Conservation (phyloP, 2,113 vertebrate genomes). For the Notarius lentiginosus region DNA sequence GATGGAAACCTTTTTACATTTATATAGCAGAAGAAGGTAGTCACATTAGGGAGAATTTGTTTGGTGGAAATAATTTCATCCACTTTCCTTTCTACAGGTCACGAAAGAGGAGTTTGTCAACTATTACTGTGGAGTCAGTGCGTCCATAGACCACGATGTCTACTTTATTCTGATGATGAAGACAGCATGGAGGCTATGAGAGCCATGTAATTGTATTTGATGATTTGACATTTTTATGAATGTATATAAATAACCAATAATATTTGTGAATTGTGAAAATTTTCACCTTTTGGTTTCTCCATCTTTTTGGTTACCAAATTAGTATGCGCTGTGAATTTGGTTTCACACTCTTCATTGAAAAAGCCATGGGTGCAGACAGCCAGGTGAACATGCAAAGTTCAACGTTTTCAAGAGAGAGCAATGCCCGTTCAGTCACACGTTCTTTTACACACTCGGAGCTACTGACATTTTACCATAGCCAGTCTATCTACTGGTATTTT, state of each 20-base stretch:
- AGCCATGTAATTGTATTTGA: neutral
- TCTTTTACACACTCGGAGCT: neutral
- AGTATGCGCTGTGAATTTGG: neutral
- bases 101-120: conserved; percentile 92
- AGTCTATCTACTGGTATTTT: neutral
- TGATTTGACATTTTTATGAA: neutral
- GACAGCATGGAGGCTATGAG: conserved; percentile 84
- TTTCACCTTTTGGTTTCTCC: neutral
- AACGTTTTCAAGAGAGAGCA: neutral
- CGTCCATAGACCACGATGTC: conserved; percentile 88
- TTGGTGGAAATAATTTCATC: conserved; percentile 5
- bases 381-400: neutral
- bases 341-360: neutral
- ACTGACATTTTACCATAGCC: neutral
- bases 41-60: conserved; percentile 1
- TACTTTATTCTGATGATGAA: conserved; percentile 97
- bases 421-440: neutral
- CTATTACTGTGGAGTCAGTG: conserved; percentile 92
- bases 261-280: conserved; percentile 19
- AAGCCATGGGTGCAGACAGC: neutral
- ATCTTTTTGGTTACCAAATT: neutral
- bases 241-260: neutral
- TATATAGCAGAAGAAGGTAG: neutral
- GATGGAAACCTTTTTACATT: conserved; percentile 5
- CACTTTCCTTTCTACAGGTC: conserved; percentile 73